Percentiles rank a stretch among this genome's conserved stretches.
These are phyloP conservation scores for Brachionus plicatilis DNA, from an alignment of 1,140 invertebrate genomes.

Conservation along the genomic window DNA sequence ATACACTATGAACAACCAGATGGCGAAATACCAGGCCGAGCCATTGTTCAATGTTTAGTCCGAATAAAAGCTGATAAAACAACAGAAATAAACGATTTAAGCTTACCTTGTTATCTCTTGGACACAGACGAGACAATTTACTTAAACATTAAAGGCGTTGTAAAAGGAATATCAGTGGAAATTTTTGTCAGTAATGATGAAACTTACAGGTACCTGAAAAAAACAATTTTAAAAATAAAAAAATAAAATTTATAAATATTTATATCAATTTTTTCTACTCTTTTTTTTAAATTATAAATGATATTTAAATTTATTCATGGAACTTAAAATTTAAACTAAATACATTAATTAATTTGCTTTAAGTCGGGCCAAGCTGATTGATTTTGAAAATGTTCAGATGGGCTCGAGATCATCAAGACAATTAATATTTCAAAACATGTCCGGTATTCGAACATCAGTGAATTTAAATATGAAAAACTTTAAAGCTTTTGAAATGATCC, in stretches of 20 bases:
- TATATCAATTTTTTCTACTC: no score
- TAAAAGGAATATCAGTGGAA: slow-evolving; percentile 1
- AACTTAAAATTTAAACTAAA: no score
- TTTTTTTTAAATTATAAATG: no score
- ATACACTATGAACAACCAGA: neutral
- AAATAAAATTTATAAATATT: no score
- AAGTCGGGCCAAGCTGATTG: slow-evolving; percentile 6
- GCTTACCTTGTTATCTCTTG: neutral
- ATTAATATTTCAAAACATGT: slow-evolving; percentile 20
- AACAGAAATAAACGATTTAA: neutral
- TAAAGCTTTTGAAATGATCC: neutral
- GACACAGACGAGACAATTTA: neutral
- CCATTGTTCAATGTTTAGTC: neutral
- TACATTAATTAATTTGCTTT: neutral
- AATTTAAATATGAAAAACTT: slow-evolving; percentile 8
- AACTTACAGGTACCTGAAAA: neutral
- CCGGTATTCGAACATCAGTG: neutral
- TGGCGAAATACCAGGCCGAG: neutral
- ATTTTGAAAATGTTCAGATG: neutral
- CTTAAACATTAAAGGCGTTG: neutral
- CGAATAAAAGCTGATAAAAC: neutral
- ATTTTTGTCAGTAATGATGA: neutral
- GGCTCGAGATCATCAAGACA: neutral
- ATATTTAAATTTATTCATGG: no score
- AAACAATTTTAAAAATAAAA: no score